Percentiles rank a stretch among this genome's conserved stretches.
These are phyloP conservation scores for Platynereis dumerilii DNA, from an alignment of 2,888 invertebrate species.

Conservation along the genomic window DNA sequence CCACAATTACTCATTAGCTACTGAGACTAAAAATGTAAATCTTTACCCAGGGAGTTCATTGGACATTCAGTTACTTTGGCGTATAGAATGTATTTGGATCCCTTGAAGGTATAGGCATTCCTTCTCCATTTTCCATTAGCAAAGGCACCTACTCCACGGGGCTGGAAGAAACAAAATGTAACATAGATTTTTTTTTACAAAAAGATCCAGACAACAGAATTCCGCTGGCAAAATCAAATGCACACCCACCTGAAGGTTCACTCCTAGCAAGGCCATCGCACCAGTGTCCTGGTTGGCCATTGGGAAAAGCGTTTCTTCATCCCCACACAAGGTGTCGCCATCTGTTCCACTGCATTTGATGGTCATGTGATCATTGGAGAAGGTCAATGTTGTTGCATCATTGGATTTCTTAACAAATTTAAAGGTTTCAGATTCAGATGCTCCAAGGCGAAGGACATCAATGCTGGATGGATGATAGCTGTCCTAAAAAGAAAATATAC, in stretches of 20 bases:
- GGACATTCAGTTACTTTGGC: constrained; percentile 3
- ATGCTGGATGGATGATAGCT: not conserved
- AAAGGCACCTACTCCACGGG: not conserved
- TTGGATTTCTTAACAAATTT: not conserved
- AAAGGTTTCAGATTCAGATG: not conserved
- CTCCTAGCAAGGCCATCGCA: not conserved
- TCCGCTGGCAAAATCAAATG: too few relatives aligned
- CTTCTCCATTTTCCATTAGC: not conserved
- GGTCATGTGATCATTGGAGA: not conserved
- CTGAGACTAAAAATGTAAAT: not conserved
- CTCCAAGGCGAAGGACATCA: not conserved
- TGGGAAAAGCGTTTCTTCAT: too few relatives aligned
- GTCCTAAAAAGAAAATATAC: too few relatives aligned
- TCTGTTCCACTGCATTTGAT: too few relatives aligned
- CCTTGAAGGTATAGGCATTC: constrained; percentile 3
- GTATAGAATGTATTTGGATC: not conserved
- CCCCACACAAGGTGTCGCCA: too few relatives aligned
- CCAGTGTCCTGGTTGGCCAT: too few relatives aligned
- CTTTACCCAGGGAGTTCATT: not conserved
- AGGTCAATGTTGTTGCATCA: not conserved
- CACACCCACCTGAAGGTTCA: not conserved
- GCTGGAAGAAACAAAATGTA: too few relatives aligned
- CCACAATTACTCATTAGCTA: too few relatives aligned
- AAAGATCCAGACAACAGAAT: too few relatives aligned
- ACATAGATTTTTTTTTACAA: too few relatives aligned